Evolutionary conservation across 2,797 vertebrate species (phyloP), one percentile per base, ranked within the genome.

Genomic region (Cyclura pinguis): DNA sequence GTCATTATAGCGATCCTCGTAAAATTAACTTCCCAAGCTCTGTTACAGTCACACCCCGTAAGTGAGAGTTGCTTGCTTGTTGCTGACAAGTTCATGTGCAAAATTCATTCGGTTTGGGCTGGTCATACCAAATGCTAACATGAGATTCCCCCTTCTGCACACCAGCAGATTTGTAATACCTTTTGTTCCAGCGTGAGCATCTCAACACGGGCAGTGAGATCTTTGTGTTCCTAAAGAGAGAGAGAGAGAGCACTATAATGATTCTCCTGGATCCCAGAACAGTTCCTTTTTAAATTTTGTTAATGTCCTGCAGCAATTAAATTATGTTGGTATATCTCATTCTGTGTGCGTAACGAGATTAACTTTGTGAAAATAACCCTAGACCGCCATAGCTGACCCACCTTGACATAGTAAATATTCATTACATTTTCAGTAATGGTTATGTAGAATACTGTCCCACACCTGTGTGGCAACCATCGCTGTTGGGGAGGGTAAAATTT

Each of bases 351-450:
- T 35, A 57, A n/a, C 10, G 47, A 69, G 62, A 57, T 67, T 57
- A 57, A 24, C 7, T 85, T 7, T 47, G 38, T 80, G 12, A 69
- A 35, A 81, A 86, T 93, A 88, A 85, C 91, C 76, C 20, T 62
- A 80, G 85, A 59, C 80, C 50, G 62, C 5, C 64, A 59, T 16
- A 88, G 67, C 80, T 88, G 78, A 4, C 86, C 87, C 67, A 80
- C 89, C 22, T 27, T 78, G 55, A 62, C 50, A 9, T 59, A 84
- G 52, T 93, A 93, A 77, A 87, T 64, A 32, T 32, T 52, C 52
- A 74, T 86, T 88, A 24, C 35, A 10, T 90, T 62, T 88, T n/a
- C 12, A 20, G 91, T 89, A 88, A 52, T 73, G 52, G 6, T 1
- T 77, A 52, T 16, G 10, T 76, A 64, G 59, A 90, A 29, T 42